These are phyloP conservation scores for Menidia beryllina DNA, from an alignment of 2,113 vertebrate genomes.

Conservation along the genomic window DNA sequence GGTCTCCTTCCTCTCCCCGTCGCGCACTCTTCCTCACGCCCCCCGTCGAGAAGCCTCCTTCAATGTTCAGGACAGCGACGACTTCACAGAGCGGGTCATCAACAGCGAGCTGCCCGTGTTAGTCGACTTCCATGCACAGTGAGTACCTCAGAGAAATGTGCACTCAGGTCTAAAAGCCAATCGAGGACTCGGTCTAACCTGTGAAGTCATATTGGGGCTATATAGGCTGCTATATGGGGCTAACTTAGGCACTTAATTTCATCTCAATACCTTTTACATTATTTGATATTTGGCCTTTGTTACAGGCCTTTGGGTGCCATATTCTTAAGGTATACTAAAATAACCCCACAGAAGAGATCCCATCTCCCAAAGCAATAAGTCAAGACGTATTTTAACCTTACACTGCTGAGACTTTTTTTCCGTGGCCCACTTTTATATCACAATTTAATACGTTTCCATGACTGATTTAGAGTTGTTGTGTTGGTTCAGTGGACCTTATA, in stretches of 20 bases:
- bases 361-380: background rate
- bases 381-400: background rate
- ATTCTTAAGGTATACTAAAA: background rate
- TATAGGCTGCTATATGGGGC: too few species aligned
- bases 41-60: conserved; percentile 81
- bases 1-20: conserved; percentile 54
- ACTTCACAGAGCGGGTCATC: conserved; percentile 94
- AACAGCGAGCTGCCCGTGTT: conserved; percentile 91
- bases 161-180: too few species aligned
- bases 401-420: background rate
- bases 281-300: too few species aligned
- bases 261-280: too few species aligned
- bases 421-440: background rate
- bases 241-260: too few species aligned
- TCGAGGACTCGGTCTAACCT: too few species aligned
- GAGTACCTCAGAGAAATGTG: conserved; percentile 71
- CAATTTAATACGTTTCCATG: background rate
- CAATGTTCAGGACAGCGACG: conserved; percentile 91
- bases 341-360: background rate
- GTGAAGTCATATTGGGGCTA: too few species aligned
- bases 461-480: background rate
- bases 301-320: background rate
- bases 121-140: conserved; percentile 96
- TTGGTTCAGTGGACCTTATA: background rate
- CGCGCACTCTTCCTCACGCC: conserved; percentile 47